Evolutionary conservation across 1,140 invertebrate species (phyloP).

Genomic region (Nomia melanderi): DNA sequence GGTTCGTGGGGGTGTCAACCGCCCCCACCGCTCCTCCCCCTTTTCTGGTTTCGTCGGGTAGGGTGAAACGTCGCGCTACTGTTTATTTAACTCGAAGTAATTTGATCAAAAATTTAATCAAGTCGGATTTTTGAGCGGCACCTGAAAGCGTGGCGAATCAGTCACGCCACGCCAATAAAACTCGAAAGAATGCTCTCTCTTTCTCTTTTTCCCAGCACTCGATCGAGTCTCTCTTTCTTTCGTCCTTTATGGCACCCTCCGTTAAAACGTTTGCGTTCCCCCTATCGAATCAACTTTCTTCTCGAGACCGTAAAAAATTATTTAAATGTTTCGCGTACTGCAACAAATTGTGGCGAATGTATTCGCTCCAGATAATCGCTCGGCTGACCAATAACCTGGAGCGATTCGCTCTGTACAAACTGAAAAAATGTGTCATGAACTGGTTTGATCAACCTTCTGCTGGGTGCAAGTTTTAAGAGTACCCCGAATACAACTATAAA

Average conservation of each 20-base stretch:
- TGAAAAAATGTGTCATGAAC: too few relatives aligned
- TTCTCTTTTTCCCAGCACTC: neutral
- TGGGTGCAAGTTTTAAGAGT: too few relatives aligned
- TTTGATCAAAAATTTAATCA: constrained; percentile 82
- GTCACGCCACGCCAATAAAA: constrained; percentile 75
- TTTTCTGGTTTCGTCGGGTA: constrained; percentile 13
- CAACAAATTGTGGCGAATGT: neutral
- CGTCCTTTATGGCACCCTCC: constrained; percentile 44
- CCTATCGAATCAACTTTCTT: constrained; percentile 16
- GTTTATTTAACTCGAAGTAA: constrained; percentile 81
- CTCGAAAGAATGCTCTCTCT: constrained; percentile 67
- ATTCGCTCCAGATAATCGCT: neutral
- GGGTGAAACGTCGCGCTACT: constrained; percentile 59
- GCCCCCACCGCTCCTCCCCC: neutral
- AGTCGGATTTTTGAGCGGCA: constrained; percentile 78
- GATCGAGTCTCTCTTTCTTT: neutral
- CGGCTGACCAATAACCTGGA: neutral
- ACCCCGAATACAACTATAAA: too few relatives aligned
- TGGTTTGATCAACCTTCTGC: too few relatives aligned
- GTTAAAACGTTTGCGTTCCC: constrained; percentile 28
- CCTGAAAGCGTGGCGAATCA: constrained; percentile 75
- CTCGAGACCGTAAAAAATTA: constrained; percentile 19
- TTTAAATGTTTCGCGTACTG: neutral
- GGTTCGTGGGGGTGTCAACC: constrained; percentile 25
- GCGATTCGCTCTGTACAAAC: too few relatives aligned